Conservation (phyloP, 23 tunicate species). For the Trididemnum nubilum region DNA sequence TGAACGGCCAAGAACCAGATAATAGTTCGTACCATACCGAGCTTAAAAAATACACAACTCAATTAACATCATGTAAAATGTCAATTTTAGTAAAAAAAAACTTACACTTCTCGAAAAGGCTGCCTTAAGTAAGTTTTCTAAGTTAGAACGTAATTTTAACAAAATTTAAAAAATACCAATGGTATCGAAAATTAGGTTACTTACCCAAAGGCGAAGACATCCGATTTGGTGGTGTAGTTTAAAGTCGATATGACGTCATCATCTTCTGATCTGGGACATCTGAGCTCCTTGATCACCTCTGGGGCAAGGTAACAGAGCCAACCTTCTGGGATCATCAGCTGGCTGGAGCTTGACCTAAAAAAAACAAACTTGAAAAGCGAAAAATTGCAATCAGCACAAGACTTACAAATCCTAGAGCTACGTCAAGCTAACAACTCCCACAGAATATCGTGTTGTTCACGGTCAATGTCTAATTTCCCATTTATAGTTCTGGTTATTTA, state of each 20-base stretch:
- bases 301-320: conserved; percentile 97
- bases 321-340: conserved; percentile 69
- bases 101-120: no score
- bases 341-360: conserved; percentile 28
- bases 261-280: conserved; percentile 44
- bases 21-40: conserved; percentile 90
- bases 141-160: no score
- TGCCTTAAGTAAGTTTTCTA: no score
- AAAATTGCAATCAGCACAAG: no score
- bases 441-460: no score
- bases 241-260: conserved; percentile 70
- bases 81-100: no score
- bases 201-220: conserved; percentile 93
- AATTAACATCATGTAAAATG: neutral
- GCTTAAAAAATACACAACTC: conserved; percentile 45
- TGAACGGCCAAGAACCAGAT: conserved; percentile 81
- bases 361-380: neutral
- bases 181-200: no score
- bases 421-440: no score
- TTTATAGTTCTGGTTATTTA: no score
- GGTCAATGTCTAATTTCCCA: no score
- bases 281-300: conserved; percentile 65
- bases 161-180: no score
- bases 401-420: no score
- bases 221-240: conserved; percentile 80